A percentile compares a stretch with the other conserved stretches of the same genome.
Conservation (phyloP, 2,888 invertebrate genomes). For the Morpho deidamia region DNA sequence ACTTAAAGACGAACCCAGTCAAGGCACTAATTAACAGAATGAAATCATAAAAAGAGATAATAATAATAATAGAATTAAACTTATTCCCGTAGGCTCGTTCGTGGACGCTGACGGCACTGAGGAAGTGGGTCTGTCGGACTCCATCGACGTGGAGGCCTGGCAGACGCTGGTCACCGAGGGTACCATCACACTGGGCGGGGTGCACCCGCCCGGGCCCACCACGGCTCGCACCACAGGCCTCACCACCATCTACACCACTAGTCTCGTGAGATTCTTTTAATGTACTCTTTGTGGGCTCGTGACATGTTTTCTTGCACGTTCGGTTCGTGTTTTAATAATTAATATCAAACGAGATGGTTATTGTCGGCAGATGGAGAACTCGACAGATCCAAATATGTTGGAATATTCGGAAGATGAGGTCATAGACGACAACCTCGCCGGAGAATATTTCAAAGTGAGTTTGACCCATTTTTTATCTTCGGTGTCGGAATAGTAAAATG, state of each 20-base stretch:
- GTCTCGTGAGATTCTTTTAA: neutral
- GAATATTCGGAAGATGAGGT: constrained; percentile 60
- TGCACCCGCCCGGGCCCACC: constrained; percentile 25
- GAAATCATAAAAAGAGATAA: too few species aligned
- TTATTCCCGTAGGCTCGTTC: constrained; percentile 36
- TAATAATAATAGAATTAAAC: too few species aligned
- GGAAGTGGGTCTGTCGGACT: constrained; percentile 63
- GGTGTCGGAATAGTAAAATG: neutral
- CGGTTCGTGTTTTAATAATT: neutral
- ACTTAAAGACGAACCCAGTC: too few species aligned
- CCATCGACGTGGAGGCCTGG: constrained; percentile 71
- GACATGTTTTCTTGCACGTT: too few species aligned
- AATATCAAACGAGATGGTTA: too few species aligned
- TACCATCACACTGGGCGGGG: constrained; percentile 57
- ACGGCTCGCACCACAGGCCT: constrained; percentile 26
- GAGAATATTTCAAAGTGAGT: constrained; percentile 67
- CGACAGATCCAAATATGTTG: constrained; percentile 48
- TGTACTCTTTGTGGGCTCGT: too few species aligned
- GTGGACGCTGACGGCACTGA: constrained; percentile 73
- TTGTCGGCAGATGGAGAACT: constrained; percentile 41
- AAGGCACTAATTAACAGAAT: too few species aligned
- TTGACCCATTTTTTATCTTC: neutral
- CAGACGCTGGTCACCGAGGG: constrained; percentile 68
- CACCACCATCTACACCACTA: constrained; percentile 20
- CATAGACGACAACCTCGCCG: constrained; percentile 53